Base-by-base conservation (phyloP, 1,140 invertebrate genomes). In the Drosophila subobscura region DNA sequence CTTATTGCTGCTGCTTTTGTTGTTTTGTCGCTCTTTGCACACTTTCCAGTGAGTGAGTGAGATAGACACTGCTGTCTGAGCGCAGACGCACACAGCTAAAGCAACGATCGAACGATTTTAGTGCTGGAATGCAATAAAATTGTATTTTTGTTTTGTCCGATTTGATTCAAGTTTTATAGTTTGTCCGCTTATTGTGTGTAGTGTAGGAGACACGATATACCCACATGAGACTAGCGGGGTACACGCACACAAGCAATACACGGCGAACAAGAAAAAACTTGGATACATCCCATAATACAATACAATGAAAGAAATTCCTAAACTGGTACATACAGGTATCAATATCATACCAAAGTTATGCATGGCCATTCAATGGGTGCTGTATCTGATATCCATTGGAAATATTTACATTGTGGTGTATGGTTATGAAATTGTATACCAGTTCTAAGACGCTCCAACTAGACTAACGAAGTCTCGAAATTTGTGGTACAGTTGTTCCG, bases 121-220 rank as follows among this genome's bases (percentile, higher is more conserved):
- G 83, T 88, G 83, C 83, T 89, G 83, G 83, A 88, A 88, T 88
- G 83, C 84, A 88, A 88, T 88, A 88, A 88, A 86, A 68, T 79
- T 80, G 52, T 89, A 79, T 83, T 77, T 88, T 88, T 78, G 78
- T 88, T 88, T 88, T 88, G 83, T 88, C 72, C 83, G 83, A 88
- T 88, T 88, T 88, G 83, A 88, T 88, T 79, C 84, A 89, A 88
- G 83, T 88, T 88, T 88, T 88, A 88, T 88, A 88, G 83, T 88
- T 88, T 73, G 83, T 79, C 78, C 51, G 83, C 41, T 88, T 83
- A 79, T 88, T 88, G 83, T 88, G 83, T 88, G 83, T 88, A 88
- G 83, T 33, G 29, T 33, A 33, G 29, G 72, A 79, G 76, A 68
- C 40, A 22, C 29, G 29, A 8, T 33, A 46, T 54, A 56, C 71